Percentiles rank a stretch among this genome's conserved stretches.
Conservation (phyloP, 2,113 vertebrate species). For the Oplegnathus fasciatus region DNA sequence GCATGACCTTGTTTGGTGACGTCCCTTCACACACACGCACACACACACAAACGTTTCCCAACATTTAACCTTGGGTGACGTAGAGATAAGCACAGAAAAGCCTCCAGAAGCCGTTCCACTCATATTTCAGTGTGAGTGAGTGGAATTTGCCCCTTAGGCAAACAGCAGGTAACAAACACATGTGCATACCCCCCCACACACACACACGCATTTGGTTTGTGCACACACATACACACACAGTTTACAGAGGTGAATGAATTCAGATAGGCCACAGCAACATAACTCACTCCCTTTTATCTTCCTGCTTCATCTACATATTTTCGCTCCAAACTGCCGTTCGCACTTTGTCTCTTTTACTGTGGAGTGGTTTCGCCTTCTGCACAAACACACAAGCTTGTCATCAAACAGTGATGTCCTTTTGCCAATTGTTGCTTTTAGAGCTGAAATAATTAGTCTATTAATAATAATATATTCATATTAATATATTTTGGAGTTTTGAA, state of each 20-base stretch:
- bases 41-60: not conserved
- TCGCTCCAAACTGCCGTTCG: too few relatives aligned
- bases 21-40: not conserved
- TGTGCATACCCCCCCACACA: not conserved
- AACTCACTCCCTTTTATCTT: not conserved
- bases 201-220: not conserved
- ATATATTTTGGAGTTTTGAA: too few relatives aligned
- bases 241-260: constrained; percentile 4
- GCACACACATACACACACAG: not conserved
- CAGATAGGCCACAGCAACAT: not conserved
- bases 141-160: constrained; percentile 22
- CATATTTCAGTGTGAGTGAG: not conserved
- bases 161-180: constrained; percentile 6
- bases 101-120: constrained; percentile 14
- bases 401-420: not conserved
- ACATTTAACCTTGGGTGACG: not conserved
- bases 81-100: constrained; percentile 11
- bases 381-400: not conserved
- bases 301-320: not conserved
- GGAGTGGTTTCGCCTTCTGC: not conserved
- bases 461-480: too few relatives aligned
- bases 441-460: not conserved
- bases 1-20: not conserved
- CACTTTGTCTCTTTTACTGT: not conserved
- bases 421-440: not conserved